Base-by-base conservation (phyloP, 2,888 invertebrate species). In the Scaptomyza polygonia region DNA sequence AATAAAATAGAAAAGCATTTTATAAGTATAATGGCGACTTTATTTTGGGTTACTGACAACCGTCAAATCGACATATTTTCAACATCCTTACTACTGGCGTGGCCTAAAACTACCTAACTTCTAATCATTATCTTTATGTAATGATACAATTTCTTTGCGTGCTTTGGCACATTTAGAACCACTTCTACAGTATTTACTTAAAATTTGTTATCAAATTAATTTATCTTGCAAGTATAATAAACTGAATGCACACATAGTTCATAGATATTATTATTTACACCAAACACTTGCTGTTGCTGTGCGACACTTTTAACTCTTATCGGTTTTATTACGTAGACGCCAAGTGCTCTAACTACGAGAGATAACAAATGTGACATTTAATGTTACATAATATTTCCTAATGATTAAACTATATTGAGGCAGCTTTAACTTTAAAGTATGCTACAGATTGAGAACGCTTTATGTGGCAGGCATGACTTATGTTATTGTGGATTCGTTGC, bases 281-380 rank as follows among this genome's bases (percentile, higher is more conserved):
- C 27, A 5, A 39, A 16, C 16, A 18, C 47, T 47, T 25, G 18
- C 32, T 52, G 56, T 66, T 65, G 47, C 70, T 16, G 59, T 55
- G 80, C 34, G 32, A 36, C 18, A 42, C 12, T 27, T 54, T 43
- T 16, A 51, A 39, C 44, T 34, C 42, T 54, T 75, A 75, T 66
- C 70, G 27, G 44, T 30, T 63, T 55, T 65, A 27, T 34, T 18
- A 39, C 48, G 25, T n/a, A 61, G 29, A 42, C 52, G 1, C 29
- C 42, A 18, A 72, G 58, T 63, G 73, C 30, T 58, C 30, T 58
- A 69, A 71, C 53, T 52, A 27, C 4, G 18, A 12, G 30, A 34
- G 48, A 25, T 63, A 77, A 21, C 53, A 42, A 51, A 78, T 70
- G 70, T 70, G 54, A 70, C 72, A 61, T 21, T 39, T 39, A 18